Conservation (phyloP, 1,140 invertebrate species). For the Hypothenemus hampei region DNA sequence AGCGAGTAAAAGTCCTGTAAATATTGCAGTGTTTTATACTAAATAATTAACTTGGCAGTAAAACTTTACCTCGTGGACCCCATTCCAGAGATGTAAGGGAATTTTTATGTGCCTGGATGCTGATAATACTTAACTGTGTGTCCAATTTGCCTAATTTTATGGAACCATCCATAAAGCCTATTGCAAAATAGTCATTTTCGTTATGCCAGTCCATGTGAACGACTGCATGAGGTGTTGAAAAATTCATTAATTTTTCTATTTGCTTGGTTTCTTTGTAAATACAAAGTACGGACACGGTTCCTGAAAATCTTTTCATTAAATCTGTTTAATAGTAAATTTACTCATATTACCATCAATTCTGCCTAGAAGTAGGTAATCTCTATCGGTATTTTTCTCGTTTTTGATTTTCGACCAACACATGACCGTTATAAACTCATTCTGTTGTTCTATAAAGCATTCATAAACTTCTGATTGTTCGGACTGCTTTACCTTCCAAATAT, state of each 20-base stretch:
- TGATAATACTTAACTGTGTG: conserved; percentile 43
- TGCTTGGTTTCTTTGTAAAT: conserved; percentile 34
- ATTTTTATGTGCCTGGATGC: conserved; percentile 51
- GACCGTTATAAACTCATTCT: conserved; percentile 50
- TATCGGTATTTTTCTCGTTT: conserved; percentile 36
- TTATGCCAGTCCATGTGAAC: conserved; percentile 53
- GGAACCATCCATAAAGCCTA: conserved; percentile 55
- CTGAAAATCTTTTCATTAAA: conserved; percentile 8
- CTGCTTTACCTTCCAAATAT: conserved; percentile 50
- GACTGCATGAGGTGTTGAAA: conserved; percentile 48
- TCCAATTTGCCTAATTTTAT: conserved; percentile 48
- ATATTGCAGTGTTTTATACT: background rate
- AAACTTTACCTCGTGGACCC: conserved; percentile 45
- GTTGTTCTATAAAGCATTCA: conserved; percentile 45
- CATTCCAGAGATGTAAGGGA: conserved; percentile 47
- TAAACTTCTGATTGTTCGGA: conserved; percentile 21
- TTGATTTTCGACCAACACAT: conserved; percentile 49
- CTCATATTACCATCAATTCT: conserved; percentile 49
- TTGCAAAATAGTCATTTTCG: conserved; percentile 52
- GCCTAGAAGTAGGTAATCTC: conserved; percentile 52
- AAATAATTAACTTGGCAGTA: background rate
- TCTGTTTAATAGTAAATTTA: background rate
- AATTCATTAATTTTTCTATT: conserved; percentile 48
- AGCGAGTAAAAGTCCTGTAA: conserved; percentile 47
- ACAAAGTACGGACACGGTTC: conserved; percentile 40